A percentile compares a stretch with the other conserved stretches of the same genome.
These are phyloP conservation scores for Chloroceryle amazona DNA, from an alignment of 2,797 vertebrate species.

Conservation along the genomic window DNA sequence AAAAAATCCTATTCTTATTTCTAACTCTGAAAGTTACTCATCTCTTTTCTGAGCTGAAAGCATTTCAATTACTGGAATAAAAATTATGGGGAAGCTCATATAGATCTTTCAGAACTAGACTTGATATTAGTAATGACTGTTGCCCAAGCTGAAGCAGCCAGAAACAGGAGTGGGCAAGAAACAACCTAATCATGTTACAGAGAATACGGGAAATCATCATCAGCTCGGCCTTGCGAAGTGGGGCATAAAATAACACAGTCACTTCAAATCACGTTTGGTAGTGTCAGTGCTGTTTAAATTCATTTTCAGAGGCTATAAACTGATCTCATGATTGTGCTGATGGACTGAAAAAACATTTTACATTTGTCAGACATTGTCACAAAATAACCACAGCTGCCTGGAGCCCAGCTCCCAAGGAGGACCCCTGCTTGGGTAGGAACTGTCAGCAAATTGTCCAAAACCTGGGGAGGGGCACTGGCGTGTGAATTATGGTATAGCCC, in stretches of 20 bases:
- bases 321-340: neutral
- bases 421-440: neutral
- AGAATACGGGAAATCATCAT: constrained; percentile 8
- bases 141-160: neutral
- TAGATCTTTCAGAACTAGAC: neutral
- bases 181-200: neutral
- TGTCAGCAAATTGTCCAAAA: neutral
- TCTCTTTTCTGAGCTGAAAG: neutral
- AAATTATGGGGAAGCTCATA: neutral
- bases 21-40: neutral
- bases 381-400: neutral
- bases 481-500: neutral
- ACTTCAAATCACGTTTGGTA: constrained; percentile 22
- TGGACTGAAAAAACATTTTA: neutral
- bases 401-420: rapidly evolving
- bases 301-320: neutral
- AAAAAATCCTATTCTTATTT: neutral
- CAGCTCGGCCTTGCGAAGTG: neutral
- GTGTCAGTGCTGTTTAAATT: constrained; percentile 13
- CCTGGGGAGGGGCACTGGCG: neutral
- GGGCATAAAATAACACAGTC: neutral
- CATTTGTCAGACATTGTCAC: neutral
- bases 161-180: neutral
- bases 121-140: neutral
- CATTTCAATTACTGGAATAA: neutral